These are phyloP conservation scores for Scarus forsteni DNA, from an alignment of 2,797 vertebrate species.

Conservation along the genomic window DNA sequence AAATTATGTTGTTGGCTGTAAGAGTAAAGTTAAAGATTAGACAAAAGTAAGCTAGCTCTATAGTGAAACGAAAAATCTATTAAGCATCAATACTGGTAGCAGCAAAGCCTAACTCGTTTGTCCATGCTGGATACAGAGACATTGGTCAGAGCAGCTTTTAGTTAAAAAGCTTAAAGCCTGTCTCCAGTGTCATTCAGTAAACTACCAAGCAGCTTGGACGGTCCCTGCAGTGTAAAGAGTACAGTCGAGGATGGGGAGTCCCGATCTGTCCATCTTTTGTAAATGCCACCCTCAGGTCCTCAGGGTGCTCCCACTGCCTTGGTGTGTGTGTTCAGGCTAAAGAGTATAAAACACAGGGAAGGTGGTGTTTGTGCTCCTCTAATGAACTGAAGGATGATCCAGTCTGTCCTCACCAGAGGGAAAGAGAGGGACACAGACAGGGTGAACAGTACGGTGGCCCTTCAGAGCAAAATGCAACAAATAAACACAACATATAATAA, in stretches of 20 bases:
- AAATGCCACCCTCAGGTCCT: constrained; percentile 39
- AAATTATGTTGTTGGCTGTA: too few species aligned
- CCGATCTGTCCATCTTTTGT: constrained; percentile 17
- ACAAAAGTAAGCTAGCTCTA: too few species aligned
- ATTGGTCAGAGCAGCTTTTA: not conserved
- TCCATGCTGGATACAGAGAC: not conserved
- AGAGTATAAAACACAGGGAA: constrained; percentile 61
- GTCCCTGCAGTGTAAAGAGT: not conserved
- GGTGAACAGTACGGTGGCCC: not conserved
- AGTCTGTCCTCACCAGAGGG: constrained; percentile 48
- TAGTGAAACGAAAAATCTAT: too few species aligned
- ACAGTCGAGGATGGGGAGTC: not conserved
- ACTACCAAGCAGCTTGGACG: constrained; percentile 3
- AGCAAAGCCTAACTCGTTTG: too few species aligned
- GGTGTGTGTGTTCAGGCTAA: constrained; percentile 49
- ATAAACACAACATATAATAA: too few species aligned
- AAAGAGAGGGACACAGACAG: constrained; percentile 13
- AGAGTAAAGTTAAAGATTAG: too few species aligned
- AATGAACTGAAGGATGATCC: constrained; percentile 72
- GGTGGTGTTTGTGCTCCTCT: constrained; percentile 69
- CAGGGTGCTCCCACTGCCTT: constrained; percentile 17
- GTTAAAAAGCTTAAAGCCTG: not conserved
- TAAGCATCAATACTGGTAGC: too few species aligned
- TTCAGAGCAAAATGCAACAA: too few species aligned
- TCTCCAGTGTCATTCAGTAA: not conserved